Percentiles rank a stretch among this genome's conserved stretches.
Evolutionary conservation across 2,888 invertebrate genomes (phyloP).

Genomic region (Adineta ricciae): DNA sequence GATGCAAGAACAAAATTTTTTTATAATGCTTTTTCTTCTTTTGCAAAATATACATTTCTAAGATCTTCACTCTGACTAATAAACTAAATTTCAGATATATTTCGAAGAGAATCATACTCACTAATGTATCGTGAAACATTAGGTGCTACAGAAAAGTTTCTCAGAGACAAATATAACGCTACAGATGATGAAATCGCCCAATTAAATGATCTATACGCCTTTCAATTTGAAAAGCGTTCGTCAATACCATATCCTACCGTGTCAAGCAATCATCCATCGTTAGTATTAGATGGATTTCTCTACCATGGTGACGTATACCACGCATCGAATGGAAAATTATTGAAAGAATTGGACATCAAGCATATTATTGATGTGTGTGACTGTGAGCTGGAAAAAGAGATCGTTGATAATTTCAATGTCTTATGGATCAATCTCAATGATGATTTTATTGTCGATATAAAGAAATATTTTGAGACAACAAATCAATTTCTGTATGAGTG

Average conservation of each 20-base stretch:
- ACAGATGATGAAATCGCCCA: neutral
- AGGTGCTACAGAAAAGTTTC: neutral
- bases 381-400: neutral
- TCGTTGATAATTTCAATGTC: neutral
- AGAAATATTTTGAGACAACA: neutral
- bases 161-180: neutral
- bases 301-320: conserved; percentile 12
- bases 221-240: neutral
- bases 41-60: neutral
- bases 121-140: neutral
- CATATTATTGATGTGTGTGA: conserved; percentile 2
- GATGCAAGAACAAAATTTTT: neutral
- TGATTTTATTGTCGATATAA: neutral
- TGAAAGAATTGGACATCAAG: neutral
- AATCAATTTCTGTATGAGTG: neutral
- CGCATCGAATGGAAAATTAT: neutral
- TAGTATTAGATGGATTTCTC: neutral
- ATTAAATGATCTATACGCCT: neutral
- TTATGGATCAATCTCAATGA: neutral
- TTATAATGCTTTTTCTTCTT: neutral
- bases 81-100: neutral
- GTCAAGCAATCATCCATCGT: neutral
- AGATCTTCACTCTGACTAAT: neutral
- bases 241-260: neutral
- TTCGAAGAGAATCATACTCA: too few relatives aligned